Evolutionary conservation across 2,888 invertebrate genomes (phyloP).

Genomic region (Ferdinandea cuprea): DNA sequence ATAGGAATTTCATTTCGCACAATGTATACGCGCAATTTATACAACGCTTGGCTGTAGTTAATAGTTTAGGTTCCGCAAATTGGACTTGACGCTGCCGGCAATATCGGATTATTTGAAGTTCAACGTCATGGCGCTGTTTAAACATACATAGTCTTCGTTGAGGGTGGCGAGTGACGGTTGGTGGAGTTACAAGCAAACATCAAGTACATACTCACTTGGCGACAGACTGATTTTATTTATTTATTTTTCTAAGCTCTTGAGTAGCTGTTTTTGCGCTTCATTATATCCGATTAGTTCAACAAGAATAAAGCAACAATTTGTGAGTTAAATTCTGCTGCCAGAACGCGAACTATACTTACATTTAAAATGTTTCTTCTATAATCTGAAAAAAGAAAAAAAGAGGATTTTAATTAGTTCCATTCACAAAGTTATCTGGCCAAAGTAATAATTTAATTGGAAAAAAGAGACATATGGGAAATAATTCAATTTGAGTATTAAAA

Average conservation of each 20-base stretch:
- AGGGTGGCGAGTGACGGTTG: neutral
- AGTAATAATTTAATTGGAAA: neutral
- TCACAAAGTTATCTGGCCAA: neutral
- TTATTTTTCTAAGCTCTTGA: neutral
- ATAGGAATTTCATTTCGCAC: neutral
- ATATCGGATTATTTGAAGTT: conserved; percentile 56
- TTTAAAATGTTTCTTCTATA: conserved; percentile 38
- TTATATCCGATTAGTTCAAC: conserved; percentile 45
- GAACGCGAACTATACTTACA: conserved; percentile 47
- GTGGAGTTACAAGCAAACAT: too few relatives aligned
- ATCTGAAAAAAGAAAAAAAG: conserved; percentile 46
- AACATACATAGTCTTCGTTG: too few relatives aligned
- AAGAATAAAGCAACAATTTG: conserved; percentile 17
- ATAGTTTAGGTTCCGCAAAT: conserved; percentile 8
- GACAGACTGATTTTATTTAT: conserved; percentile 16
- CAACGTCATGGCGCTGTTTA: conserved; percentile 22
- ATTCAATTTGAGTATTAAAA: neutral
- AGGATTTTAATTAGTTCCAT: conserved; percentile 21
- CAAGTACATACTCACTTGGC: neutral
- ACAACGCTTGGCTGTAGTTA: neutral
- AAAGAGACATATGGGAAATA: neutral
- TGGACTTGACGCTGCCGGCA: conserved; percentile 22
- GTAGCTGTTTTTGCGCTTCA: conserved; percentile 3
- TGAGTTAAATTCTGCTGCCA: conserved; percentile 8
- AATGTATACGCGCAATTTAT: neutral